These are phyloP conservation scores for Pelodiscus sinensis DNA, from an alignment of 2,113 vertebrate species.

Conservation along the genomic window DNA sequence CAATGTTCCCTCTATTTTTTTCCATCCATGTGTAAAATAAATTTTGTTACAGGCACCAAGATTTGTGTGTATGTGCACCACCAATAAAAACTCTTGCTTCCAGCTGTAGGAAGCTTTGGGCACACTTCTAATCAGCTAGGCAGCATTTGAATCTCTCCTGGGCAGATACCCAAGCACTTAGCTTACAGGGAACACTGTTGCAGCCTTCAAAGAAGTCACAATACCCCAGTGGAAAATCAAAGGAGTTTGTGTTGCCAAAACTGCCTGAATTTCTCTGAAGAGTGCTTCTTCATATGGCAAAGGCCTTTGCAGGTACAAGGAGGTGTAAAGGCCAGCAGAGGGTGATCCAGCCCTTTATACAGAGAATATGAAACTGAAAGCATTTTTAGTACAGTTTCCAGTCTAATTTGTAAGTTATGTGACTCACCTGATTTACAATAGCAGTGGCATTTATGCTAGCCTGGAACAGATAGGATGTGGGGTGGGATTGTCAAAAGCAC, in stretches of 20 bases:
- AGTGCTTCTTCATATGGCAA: neutral
- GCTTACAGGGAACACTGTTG: too few species aligned
- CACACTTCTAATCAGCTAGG: too few species aligned
- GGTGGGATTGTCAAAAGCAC: neutral
- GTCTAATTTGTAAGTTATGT: neutral
- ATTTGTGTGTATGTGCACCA: too few species aligned
- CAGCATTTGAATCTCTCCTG: too few species aligned
- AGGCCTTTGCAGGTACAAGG: neutral
- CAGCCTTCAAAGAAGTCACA: constrained; percentile 14
- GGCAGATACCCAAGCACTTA: too few species aligned
- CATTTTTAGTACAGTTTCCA: constrained; percentile 21
- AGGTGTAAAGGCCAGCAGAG: neutral
- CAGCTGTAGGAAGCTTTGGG: too few species aligned
- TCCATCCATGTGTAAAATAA: too few species aligned
- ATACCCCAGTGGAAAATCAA: neutral
- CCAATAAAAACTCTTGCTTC: too few species aligned
- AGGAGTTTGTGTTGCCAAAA: constrained; percentile 16
- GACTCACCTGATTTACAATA: neutral
- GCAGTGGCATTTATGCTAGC: neutral
- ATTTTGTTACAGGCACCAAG: too few species aligned
- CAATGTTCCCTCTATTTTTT: too few species aligned
- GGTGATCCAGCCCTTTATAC: neutral
- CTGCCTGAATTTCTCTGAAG: neutral
- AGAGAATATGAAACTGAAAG: neutral
- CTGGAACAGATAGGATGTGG: neutral